Base-by-base conservation (phyloP, 2,888 invertebrate genomes). In the Hypena proboscidalis region DNA sequence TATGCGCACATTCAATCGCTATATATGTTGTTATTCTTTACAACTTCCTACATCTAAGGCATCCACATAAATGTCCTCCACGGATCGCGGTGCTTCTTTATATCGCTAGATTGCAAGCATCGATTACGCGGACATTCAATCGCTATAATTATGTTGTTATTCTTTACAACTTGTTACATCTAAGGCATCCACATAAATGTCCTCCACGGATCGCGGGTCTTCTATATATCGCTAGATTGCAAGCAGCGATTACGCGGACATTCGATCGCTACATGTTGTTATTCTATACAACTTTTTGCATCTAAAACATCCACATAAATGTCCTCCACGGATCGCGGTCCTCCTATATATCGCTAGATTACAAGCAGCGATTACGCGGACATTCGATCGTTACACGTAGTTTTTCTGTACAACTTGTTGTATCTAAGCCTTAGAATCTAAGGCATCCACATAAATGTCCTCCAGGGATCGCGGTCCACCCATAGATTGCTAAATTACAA, bases 251-350 rank as follows among this genome's bases (percentile, higher is more conserved):
- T 32, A 21, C 21, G 32, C 21, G 32, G 32, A 32, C 21, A 32
- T 32, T 21, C 32, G 32, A 32, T 32, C 21, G 32, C 32, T 32
- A 32, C 32, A 32, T 21, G 21, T n/a, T 32, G 32, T 32, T 31
- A 13, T 4, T 21, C 32, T 32, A 8, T 15, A 21, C n/a, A n/a
- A n/a, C n/a, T n/a, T n/a, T n/a, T n/a, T n/a, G n/a, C n/a, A n/a
- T 17, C 3, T 3, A 17, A 17, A 4, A 17, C 5, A 3, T 4
- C 17, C 32, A 21, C 21, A 11, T 31, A 31, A 10, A 19, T 31
- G 10, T 31, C 19, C 7, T 11, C 10, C 17, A 17, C 11, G n/a
- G 31, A 13, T 21, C 13, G 5, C 4, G 4, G 32, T 2, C 21
- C 20, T 0, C 13, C 21, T 1, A 13, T 32, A 21, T 20, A 21